These are phyloP conservation scores for Myotis findleyi DNA, from an alignment of 2,797 vertebrate genomes.

Conservation along the genomic window DNA sequence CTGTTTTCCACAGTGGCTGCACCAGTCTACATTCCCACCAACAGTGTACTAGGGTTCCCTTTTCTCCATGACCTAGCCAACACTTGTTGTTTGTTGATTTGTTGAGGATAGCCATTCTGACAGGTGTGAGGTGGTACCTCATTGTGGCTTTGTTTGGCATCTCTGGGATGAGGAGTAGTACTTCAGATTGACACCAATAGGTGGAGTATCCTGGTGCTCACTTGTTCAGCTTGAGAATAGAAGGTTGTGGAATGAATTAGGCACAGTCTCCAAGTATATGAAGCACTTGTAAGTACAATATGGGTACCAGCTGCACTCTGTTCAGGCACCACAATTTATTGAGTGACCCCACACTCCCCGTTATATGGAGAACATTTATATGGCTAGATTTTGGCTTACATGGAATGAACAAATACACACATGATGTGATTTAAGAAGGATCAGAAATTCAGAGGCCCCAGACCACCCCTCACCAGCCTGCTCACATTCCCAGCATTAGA, in stretches of 20 bases:
- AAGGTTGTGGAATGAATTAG: constrained; percentile 35
- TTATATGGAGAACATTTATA: constrained; percentile 28
- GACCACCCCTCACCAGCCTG: constrained; percentile 52
- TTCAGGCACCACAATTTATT: neutral
- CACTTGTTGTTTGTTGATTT: no score
- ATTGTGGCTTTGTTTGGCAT: no score
- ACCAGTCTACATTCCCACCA: no score
- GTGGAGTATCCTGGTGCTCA: neutral
- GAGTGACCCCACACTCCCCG: neutral
- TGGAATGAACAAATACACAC: constrained; percentile 40
- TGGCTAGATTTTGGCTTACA: constrained; percentile 38
- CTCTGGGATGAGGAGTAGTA: no score
- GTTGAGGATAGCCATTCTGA: no score
- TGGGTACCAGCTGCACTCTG: constrained; percentile 41
- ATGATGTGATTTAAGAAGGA: constrained; percentile 60
- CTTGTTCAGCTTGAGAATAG: neutral
- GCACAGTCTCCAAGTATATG: neutral
- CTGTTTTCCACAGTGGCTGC: no score
- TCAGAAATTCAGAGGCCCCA: constrained; percentile 25
- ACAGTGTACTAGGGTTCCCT: no score
- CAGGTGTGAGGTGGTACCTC: no score
- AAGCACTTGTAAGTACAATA: constrained; percentile 7
- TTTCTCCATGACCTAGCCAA: no score
- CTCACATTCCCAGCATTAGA: constrained; percentile 47
- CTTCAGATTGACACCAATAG: neutral